A percentile compares a stretch with the other conserved stretches of the same genome.
These are phyloP conservation scores for Chrysina gloriosa DNA, from an alignment of 2,888 invertebrate species.

Conservation along the genomic window DNA sequence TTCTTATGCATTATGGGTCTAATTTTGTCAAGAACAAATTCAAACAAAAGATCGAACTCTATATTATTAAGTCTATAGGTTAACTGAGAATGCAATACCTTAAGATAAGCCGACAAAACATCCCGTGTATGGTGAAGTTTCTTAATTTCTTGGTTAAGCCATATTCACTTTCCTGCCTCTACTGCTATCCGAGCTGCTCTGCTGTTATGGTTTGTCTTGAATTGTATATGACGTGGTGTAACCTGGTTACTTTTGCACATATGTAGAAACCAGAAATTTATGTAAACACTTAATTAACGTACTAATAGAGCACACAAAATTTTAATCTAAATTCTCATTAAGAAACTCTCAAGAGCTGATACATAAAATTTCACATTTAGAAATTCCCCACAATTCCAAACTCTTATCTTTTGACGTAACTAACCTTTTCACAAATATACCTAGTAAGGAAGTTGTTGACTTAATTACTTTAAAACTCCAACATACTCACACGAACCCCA, in stretches of 20 bases:
- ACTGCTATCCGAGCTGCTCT: not conserved
- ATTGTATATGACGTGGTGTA: not conserved
- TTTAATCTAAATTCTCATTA: not conserved
- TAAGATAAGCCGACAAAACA: not conserved
- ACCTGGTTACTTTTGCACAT: not conserved
- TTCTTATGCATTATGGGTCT: not conserved
- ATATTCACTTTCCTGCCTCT: not conserved
- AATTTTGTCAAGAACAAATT: not conserved
- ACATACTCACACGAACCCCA: no score
- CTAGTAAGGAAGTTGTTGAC: no score
- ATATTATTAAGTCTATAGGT: not conserved
- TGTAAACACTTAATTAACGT: no score
- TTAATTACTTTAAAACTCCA: no score
- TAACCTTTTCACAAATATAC: no score
- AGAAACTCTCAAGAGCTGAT: not conserved
- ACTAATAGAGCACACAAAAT: no score
- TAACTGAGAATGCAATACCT: not conserved
- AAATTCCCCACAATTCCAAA: no score
- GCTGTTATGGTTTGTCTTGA: not conserved
- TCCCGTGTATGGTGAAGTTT: not conserved
- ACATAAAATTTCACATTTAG: not conserved
- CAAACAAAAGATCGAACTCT: not conserved
- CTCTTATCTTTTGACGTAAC: no score
- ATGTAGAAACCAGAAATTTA: not conserved
- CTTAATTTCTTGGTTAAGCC: not conserved